Base-by-base conservation (phyloP, 2,888 invertebrate genomes). In the Eulithis testata region DNA sequence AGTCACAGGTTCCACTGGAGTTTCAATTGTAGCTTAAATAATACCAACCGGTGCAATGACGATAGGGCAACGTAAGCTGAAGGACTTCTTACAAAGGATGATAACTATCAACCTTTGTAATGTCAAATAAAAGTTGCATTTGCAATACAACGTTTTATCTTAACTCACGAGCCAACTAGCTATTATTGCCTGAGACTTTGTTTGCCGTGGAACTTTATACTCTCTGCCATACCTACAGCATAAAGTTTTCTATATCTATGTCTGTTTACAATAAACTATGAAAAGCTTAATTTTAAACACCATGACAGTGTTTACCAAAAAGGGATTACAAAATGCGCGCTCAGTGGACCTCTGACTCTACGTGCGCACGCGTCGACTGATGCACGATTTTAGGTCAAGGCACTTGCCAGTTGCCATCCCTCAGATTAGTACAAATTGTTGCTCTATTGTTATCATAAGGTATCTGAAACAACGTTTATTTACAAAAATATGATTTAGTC, bases 321-420 rank as follows among this genome's bases (percentile, higher is more conserved):
- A 64, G 68, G 71, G 43, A 65, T 67, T 72, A 68, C 69, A 68
- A 71, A 71, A 70, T 58, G 37, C 67, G 68, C 69, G 73, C 74
- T 78, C 75, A 60, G 79, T 76, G 71, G 81, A 83, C 82, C 83
- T 80, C 78, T 79, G 80, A 77, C 79, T 81, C 76, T 65, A 71
- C 68, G 69, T 74, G 82, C 80, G 84, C 86, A 84, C 85, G 82
- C 82, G 79, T 77, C 72, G 74, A 74, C 72, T 70, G 71, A 76
- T 67, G 77, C 73, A 86, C 87, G 84, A 86, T 90, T 90, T 87
- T 89, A 82, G 91, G 91, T 90, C 91, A 91, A 91, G 91, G 91
- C 84, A 77, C 77, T 79, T 80, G 81, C 81, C 78, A 77, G 69
- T 59, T 65, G 84, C 89, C 88, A 89, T 83, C 81, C 84, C 79